Evolutionary conservation across 1,140 invertebrate species (phyloP).

Genomic region (Maconellicoccus hirsutus): DNA sequence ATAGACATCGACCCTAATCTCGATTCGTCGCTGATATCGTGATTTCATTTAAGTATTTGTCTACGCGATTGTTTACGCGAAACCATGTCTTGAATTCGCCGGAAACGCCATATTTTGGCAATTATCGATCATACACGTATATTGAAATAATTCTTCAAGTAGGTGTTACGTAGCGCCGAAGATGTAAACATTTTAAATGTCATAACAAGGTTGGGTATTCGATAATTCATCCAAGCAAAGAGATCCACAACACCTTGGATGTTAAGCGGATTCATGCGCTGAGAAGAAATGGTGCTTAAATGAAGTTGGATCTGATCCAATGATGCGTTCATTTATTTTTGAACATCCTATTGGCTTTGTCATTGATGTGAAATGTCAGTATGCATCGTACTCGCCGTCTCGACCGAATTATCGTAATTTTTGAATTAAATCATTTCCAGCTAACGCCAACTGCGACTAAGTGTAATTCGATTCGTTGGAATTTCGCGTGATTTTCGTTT

Average conservation of each 20-base stretch:
- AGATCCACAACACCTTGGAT: background rate
- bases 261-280: background rate
- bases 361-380: conserved; percentile 18
- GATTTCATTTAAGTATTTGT: no score
- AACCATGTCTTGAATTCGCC: no score
- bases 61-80: no score
- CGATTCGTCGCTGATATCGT: no score
- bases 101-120: no score
- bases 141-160: background rate
- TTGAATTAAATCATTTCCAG: no score
- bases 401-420: no score
- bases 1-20: no score
- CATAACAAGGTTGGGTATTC: background rate
- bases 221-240: background rate
- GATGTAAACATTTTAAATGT: background rate
- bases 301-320: conserved; percentile 12
- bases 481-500: no score
- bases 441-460: no score
- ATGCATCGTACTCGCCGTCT: background rate
- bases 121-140: no score
- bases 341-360: background rate
- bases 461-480: no score
- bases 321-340: conserved; percentile 20
- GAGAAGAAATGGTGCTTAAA: background rate
- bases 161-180: background rate